phyloP scores from a whole-genome alignment of 2,888 invertebrate species.

The Tetanocera ferruginea region DNA sequence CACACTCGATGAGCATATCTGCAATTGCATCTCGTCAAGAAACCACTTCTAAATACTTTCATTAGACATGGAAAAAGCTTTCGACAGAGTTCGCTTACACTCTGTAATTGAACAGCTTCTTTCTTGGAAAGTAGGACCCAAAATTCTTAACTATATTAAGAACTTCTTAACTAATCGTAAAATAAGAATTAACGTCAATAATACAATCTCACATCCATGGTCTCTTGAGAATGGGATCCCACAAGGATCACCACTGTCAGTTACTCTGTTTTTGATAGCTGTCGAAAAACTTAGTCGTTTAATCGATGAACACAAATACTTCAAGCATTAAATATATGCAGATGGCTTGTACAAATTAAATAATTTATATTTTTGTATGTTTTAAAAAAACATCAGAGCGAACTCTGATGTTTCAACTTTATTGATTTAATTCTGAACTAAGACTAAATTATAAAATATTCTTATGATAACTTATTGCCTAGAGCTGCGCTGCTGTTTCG shows the following conservation, averaged over 20 bases:
- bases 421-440: too few species aligned
- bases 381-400: too few species aligned
- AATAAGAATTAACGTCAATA: not conserved
- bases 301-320: not conserved
- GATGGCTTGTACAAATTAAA: not conserved
- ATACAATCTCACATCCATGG: not conserved
- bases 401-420: too few species aligned
- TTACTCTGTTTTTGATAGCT: constrained; percentile 15
- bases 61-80: too few species aligned
- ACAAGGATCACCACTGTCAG: constrained; percentile 10
- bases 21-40: not conserved
- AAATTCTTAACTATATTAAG: not conserved
- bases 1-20: not conserved
- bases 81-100: too few species aligned
- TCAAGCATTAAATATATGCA: constrained; percentile 18
- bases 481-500: too few species aligned
- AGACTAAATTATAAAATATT: too few species aligned
- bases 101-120: too few species aligned
- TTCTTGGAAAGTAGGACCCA: not conserved
- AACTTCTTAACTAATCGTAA: constrained; percentile 1
- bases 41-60: constrained; percentile 10
- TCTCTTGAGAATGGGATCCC: not conserved
- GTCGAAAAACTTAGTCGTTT: constrained; percentile 13
- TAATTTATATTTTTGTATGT: not conserved
- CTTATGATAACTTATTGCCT: too few species aligned